Percentiles rank a stretch among this genome's conserved stretches.
These are phyloP conservation scores for Eulemur coronatus DNA, from an alignment of 2,797 vertebrate genomes.

Conservation along the genomic window DNA sequence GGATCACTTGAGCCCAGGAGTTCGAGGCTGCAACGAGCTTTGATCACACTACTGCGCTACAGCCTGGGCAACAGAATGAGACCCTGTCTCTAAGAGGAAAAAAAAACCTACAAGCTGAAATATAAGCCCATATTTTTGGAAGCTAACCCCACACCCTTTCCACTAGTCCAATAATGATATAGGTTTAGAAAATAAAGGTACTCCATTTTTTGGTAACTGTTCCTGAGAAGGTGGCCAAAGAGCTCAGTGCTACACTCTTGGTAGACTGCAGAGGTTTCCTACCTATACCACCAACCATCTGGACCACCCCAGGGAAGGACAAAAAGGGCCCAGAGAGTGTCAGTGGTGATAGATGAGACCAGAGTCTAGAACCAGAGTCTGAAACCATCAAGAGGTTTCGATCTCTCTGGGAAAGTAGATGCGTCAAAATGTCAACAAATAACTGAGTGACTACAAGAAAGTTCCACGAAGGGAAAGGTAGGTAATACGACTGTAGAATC, in stretches of 20 bases:
- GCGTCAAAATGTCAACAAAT: neutral
- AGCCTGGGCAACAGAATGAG: neutral
- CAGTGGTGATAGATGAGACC: neutral
- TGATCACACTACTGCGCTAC: neutral
- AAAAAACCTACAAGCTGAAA: neutral
- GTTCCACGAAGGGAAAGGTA: neutral
- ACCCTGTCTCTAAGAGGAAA: neutral
- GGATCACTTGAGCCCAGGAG: neutral
- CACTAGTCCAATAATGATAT: neutral
- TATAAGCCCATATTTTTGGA: neutral
- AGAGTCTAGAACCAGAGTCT: neutral
- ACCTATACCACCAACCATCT: neutral
- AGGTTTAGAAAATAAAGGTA: neutral
- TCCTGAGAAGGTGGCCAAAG: neutral
- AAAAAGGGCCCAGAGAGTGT: neutral
- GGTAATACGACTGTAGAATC: neutral
- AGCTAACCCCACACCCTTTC: neutral
- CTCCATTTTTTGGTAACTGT: neutral
- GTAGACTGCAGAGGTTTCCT: neutral
- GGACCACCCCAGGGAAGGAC: neutral
- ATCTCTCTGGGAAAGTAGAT: neutral
- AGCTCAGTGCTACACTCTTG: neutral
- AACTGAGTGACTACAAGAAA: neutral
- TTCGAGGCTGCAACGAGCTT: neutral
- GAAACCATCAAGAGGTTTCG: neutral